A percentile compares a stretch with the other conserved stretches of the same genome.
These are phyloP conservation scores for Bombyx mandarina DNA, from an alignment of 1,140 invertebrate species.

Conservation along the genomic window DNA sequence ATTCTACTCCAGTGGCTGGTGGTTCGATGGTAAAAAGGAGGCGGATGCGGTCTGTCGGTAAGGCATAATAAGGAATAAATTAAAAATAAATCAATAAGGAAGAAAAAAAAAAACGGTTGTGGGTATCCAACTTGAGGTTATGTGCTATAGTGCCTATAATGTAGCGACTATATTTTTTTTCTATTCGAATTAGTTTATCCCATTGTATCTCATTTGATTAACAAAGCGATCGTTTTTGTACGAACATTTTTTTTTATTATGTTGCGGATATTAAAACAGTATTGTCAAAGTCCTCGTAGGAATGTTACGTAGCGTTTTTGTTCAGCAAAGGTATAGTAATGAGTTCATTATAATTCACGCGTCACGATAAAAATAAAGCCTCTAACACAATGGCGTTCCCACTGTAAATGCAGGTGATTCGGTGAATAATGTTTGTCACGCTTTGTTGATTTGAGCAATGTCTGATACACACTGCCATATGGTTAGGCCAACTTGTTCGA, in stretches of 20 bases:
- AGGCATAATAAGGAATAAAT: too few relatives aligned
- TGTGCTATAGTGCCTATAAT: too few relatives aligned
- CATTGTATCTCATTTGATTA: too few relatives aligned
- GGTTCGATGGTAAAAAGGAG: too few relatives aligned
- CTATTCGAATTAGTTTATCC: too few relatives aligned
- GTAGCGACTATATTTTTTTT: too few relatives aligned
- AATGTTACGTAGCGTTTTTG: conserved; percentile 3
- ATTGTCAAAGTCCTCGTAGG: background rate
- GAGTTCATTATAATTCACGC: conserved; percentile 12
- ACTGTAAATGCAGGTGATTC: conserved; percentile 15
- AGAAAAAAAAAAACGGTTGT: too few relatives aligned
- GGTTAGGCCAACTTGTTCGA: background rate
- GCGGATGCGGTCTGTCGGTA: too few relatives aligned
- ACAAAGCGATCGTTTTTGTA: background rate
- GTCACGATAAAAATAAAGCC: conserved; percentile 1
- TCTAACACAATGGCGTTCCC: conserved; percentile 12
- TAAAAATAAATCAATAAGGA: too few relatives aligned
- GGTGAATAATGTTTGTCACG: conserved; percentile 19
- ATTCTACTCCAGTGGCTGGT: too few relatives aligned
- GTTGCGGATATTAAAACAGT: conserved; percentile 1
- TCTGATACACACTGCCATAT: background rate
- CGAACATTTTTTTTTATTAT: background rate
- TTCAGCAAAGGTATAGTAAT: background rate
- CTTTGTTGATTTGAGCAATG: conserved; percentile 13
- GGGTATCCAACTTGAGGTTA: too few relatives aligned